phyloP scores from a whole-genome alignment of 1,140 invertebrate species.

The Melipona quadrifasciata region DNA sequence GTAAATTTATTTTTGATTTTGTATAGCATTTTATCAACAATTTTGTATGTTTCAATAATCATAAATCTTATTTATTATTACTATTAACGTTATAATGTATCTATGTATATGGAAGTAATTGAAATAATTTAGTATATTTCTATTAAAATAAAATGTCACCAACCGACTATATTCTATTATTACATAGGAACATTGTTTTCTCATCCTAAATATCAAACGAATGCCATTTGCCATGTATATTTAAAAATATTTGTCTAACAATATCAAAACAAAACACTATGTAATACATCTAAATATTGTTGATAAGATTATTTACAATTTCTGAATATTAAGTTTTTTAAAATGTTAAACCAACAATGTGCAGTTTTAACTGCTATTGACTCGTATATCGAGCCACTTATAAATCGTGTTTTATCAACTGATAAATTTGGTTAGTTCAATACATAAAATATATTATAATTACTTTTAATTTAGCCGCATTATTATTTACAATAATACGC shows the following conservation, averaged over 20 bases:
- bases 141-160: too few species aligned
- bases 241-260: not conserved
- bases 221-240: not conserved
- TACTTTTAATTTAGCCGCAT: not conserved
- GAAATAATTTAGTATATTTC: not conserved
- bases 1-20: not conserved
- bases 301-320: not conserved
- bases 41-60: not conserved
- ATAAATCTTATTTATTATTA: not conserved
- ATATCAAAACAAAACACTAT: not conserved
- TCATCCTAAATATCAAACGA: not conserved
- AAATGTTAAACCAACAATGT: slow-evolving; percentile 57
- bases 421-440: slow-evolving; percentile 54
- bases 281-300: not conserved
- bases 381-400: slow-evolving; percentile 55
- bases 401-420: slow-evolving; percentile 40
- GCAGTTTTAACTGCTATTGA: slow-evolving; percentile 32
- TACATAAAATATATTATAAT: not conserved
- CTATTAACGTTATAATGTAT: not conserved
- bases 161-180: too few species aligned
- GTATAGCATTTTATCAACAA: not conserved
- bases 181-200: not conserved
- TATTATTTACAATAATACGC: not conserved
- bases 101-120: not conserved
- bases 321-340: not conserved